Percentiles rank a stretch among this genome's conserved stretches.
These are phyloP conservation scores for Eupithecia pulchellata DNA, from an alignment of 2,888 invertebrate genomes.

Conservation along the genomic window DNA sequence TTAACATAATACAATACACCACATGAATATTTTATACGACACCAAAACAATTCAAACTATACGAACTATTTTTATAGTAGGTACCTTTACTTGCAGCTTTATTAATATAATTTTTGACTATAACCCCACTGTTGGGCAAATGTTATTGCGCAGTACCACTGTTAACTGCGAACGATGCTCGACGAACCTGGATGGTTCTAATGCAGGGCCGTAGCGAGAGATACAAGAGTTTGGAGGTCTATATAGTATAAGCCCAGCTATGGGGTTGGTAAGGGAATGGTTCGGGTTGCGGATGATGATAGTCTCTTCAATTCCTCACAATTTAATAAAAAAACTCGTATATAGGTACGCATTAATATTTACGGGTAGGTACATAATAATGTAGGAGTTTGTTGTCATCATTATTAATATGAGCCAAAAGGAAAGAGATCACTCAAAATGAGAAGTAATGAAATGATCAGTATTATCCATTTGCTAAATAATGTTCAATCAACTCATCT, in stretches of 20 bases:
- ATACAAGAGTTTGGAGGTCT: not conserved
- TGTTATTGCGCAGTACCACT: too few relatives aligned
- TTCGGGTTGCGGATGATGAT: not conserved
- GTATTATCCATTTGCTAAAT: not conserved
- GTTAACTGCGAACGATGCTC: not conserved
- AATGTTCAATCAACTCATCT: not conserved
- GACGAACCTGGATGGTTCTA: not conserved
- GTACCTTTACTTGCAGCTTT: not conserved
- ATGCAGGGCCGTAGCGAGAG: not conserved
- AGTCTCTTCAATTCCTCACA: too few relatives aligned
- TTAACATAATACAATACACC: too few relatives aligned
- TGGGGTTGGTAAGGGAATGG: too few relatives aligned
- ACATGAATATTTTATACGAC: too few relatives aligned
- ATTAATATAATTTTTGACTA: not conserved
- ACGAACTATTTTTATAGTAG: too few relatives aligned
- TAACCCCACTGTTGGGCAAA: not conserved
- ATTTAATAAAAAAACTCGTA: not conserved
- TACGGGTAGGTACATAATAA: too few relatives aligned
- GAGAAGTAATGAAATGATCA: not conserved
- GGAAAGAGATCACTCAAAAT: not conserved
- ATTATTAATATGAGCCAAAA: too few relatives aligned
- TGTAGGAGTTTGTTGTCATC: too few relatives aligned
- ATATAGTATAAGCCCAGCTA: too few relatives aligned
- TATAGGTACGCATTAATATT: not conserved
- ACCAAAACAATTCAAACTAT: too few relatives aligned